phyloP scores from a whole-genome alignment of 2,888 invertebrate genomes.

The Nysson spinosus region DNA sequence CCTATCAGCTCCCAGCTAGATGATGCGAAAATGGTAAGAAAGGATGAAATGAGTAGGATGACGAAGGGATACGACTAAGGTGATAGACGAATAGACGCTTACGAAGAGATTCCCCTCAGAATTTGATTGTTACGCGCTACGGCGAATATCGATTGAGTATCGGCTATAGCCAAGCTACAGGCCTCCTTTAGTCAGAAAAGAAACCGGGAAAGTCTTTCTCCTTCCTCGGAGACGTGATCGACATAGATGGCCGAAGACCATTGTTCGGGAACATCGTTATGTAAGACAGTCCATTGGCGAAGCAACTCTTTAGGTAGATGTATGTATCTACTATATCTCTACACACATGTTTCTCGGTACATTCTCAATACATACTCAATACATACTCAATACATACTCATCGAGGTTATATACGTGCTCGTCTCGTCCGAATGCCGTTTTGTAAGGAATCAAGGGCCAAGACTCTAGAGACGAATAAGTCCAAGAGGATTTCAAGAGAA shows the following conservation, averaged over 20 bases:
- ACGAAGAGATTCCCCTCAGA: conserved; percentile 27
- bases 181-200: conserved; percentile 33
- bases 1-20: background rate
- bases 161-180: conserved; percentile 12
- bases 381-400: too few species aligned
- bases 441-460: background rate
- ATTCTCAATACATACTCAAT: too few species aligned
- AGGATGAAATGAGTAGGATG: conserved; percentile 1
- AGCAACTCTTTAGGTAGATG: conserved; percentile 8
- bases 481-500: background rate
- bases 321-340: too few species aligned
- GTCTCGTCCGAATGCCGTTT: background rate
- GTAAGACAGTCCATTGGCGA: conserved; percentile 17
- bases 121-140: conserved; percentile 51
- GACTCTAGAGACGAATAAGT: background rate
- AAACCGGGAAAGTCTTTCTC: conserved; percentile 26
- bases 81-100: conserved; percentile 10
- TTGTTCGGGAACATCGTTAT: conserved; percentile 42
- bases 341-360: background rate
- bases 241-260: conserved; percentile 33
- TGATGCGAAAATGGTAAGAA: conserved; percentile 9
- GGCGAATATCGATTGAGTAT: conserved; percentile 44
- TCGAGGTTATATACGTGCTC: too few species aligned
- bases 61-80: background rate
- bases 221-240: conserved; percentile 36